Conservation (phyloP, 2,888 invertebrate species). For the Strigamia maritima region DNA sequence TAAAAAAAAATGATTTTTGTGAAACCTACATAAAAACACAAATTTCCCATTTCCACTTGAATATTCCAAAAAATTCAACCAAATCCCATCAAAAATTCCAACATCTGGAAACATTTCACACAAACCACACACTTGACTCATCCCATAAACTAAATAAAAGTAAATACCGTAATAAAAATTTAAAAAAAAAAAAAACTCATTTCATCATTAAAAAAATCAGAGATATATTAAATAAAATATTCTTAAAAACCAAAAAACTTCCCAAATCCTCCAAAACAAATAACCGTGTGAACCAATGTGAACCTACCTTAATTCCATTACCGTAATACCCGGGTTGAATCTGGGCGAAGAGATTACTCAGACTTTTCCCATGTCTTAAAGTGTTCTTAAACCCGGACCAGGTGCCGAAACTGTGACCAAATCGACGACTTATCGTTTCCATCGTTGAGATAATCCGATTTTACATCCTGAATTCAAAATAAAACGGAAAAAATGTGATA, state of each 20-base stretch:
- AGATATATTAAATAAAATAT: background rate
- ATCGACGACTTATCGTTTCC: background rate
- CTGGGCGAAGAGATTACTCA: background rate
- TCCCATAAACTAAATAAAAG: background rate
- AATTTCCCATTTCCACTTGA: no score
- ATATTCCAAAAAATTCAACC: no score
- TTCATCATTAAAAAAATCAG: background rate
- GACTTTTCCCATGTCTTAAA: conserved; percentile 8
- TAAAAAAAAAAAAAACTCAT: background rate
- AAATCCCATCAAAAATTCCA: background rate
- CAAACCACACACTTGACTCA: background rate
- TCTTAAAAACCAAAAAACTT: background rate
- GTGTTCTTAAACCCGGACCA: conserved; percentile 26
- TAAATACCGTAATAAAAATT: background rate
- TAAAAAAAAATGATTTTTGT: no score
- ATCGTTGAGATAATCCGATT: background rate
- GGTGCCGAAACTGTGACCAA: background rate
- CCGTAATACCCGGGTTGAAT: background rate
- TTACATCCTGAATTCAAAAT: no score
- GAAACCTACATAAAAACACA: no score
- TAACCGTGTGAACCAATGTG: background rate
- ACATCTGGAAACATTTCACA: background rate
- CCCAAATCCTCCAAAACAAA: background rate
- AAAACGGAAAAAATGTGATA: no score
- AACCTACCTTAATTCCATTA: background rate